Percentiles rank a stretch among this genome's conserved stretches.
Conservation (phyloP, 2,113 vertebrate genomes). For the Hystrix brachyura region DNA sequence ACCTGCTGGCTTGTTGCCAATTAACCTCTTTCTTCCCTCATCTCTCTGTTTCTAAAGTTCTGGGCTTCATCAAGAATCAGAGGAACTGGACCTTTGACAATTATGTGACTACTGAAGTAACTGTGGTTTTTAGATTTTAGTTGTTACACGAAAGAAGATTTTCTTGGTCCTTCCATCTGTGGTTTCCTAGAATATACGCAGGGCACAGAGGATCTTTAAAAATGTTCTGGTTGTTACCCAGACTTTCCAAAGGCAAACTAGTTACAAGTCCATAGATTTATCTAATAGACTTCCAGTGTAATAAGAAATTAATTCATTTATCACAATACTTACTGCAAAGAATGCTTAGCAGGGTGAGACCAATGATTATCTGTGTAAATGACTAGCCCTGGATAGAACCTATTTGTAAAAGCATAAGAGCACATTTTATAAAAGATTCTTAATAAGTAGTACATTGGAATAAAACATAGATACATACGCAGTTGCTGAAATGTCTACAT, state of each 20-base stretch:
- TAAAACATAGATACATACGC: slow-evolving; percentile 1
- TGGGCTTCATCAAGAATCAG: background rate
- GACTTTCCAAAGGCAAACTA: background rate
- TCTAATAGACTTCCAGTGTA: slow-evolving; percentile 1
- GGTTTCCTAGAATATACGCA: background rate
- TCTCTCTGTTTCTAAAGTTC: background rate
- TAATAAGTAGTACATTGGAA: background rate
- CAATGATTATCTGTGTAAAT: background rate
- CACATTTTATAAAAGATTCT: slow-evolving; percentile 14
- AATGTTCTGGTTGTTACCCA: background rate
- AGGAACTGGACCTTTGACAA: background rate
- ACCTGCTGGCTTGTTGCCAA: background rate
- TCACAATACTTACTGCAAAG: background rate
- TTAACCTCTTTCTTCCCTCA: background rate
- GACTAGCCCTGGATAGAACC: background rate
- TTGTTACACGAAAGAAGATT: background rate
- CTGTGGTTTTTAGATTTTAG: slow-evolving; percentile 2
- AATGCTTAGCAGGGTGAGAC: background rate
- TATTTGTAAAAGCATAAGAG: slow-evolving; percentile 15
- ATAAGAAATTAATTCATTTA: background rate
- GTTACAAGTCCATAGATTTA: slow-evolving; percentile 23
- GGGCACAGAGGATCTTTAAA: background rate
- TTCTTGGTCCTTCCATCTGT: slow-evolving; percentile 16
- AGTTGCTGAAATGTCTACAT: slow-evolving; percentile 31
- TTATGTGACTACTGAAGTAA: background rate